These are phyloP conservation scores for Magallana gigas DNA, from an alignment of 1,140 invertebrate genomes.

Conservation along the genomic window DNA sequence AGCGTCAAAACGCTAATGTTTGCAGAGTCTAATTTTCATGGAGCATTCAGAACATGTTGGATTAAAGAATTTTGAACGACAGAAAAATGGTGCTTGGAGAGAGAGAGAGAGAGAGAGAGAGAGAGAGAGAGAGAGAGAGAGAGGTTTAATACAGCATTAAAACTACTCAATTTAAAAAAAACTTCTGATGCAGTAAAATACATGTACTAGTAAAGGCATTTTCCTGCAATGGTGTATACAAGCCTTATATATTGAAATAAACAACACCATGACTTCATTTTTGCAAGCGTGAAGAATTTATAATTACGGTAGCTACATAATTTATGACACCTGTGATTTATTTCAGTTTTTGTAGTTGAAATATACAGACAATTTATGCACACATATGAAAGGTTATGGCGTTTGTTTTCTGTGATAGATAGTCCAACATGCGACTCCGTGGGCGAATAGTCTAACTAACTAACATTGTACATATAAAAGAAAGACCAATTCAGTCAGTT, in stretches of 20 bases:
- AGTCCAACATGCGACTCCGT: neutral
- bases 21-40: neutral
- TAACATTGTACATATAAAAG: no score
- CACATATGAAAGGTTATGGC: neutral
- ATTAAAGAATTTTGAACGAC: neutral
- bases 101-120: no score
- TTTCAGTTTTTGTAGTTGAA: neutral
- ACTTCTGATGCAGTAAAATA: no score
- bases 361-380: neutral
- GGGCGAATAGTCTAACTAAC: no score
- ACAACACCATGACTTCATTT: constrained; percentile 7
- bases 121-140: no score
- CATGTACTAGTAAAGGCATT: no score
- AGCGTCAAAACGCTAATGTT: neutral
- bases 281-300: neutral
- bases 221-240: neutral
- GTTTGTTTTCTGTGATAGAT: neutral
- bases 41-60: neutral
- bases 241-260: constrained; percentile 22
- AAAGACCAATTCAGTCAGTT: no score
- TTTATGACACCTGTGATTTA: constrained; percentile 11
- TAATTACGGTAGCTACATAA: neutral
- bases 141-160: no score
- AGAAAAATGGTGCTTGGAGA: no score
- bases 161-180: no score